phyloP scores from a whole-genome alignment of 1,140 invertebrate genomes.

The Cotesia typhae region DNA sequence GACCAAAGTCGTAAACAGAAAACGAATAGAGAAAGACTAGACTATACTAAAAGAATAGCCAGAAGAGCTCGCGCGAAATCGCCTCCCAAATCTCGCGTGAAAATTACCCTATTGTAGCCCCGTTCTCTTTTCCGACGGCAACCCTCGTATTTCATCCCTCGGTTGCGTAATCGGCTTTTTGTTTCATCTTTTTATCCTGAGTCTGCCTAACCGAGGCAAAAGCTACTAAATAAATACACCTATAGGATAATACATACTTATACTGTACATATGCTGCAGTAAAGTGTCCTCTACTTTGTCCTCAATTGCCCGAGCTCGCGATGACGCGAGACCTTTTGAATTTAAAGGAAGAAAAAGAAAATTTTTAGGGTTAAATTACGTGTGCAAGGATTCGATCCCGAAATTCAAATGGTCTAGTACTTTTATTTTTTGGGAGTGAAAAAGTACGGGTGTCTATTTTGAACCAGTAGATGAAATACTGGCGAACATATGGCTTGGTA shows the following conservation, averaged over 20 bases:
- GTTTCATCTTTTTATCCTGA: constrained; percentile 63
- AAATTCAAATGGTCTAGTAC: neutral
- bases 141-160: constrained; percentile 59
- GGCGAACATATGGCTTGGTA: too few species aligned
- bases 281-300: constrained; percentile 4
- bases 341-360: neutral
- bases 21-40: constrained; percentile 23
- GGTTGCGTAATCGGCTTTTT: constrained; percentile 66
- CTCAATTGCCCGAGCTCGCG: constrained; percentile 43
- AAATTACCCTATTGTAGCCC: constrained; percentile 65
- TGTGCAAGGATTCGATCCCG: neutral
- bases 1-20: constrained; percentile 7
- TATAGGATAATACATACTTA: constrained; percentile 32
- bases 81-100: constrained; percentile 67
- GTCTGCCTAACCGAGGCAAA: constrained; percentile 28
- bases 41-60: neutral
- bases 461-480: too few species aligned
- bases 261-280: constrained; percentile 1
- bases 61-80: constrained; percentile 53
- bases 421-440: too few species aligned
- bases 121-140: constrained; percentile 27
- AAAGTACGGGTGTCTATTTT: too few species aligned
- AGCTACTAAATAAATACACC: constrained; percentile 13
- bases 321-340: constrained; percentile 17
- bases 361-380: neutral